These are phyloP conservation scores for Eolophus roseicapilla DNA, from an alignment of 2,113 vertebrate genomes.

Conservation along the genomic window DNA sequence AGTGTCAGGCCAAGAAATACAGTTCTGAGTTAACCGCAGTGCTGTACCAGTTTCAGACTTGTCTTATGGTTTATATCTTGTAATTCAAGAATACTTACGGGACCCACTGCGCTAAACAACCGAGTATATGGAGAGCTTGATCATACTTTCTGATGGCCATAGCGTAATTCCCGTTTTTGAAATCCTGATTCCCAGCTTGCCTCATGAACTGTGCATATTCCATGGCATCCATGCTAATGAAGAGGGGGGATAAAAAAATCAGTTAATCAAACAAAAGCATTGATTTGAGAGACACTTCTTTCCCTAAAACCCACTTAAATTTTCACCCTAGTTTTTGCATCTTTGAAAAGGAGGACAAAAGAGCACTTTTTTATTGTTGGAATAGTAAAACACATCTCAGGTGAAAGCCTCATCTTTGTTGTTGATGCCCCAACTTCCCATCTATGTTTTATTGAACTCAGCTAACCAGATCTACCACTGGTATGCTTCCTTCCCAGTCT, in stretches of 20 bases:
- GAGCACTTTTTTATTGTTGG: neutral
- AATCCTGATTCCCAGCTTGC: conserved; percentile 67
- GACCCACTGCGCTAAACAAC: conserved; percentile 13
- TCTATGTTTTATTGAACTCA: neutral
- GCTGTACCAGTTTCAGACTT: neutral
- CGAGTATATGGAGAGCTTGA: conserved; percentile 55
- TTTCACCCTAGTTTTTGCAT: neutral
- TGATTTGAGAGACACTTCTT: neutral
- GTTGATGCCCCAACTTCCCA: neutral
- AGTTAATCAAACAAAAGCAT: neutral
- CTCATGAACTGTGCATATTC: conserved; percentile 45
- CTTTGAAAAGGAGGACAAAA: neutral
- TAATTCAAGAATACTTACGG: conserved; percentile 35
- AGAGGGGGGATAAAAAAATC: neutral
- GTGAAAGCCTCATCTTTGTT: neutral
- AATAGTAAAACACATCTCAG: neutral
- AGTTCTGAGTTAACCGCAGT: neutral
- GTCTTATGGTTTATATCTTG: neutral
- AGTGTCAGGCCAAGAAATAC: neutral
- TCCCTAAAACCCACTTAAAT: neutral
- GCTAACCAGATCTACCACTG: neutral
- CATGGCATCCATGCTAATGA: conserved; percentile 58
- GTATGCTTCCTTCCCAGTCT: neutral
- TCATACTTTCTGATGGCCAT: conserved; percentile 73
- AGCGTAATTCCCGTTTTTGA: conserved; percentile 69